A percentile compares a stretch with the other conserved stretches of the same genome.
Evolutionary conservation across 2,797 vertebrate species (phyloP).

Genomic region (Peromyscus attwateri): DNA sequence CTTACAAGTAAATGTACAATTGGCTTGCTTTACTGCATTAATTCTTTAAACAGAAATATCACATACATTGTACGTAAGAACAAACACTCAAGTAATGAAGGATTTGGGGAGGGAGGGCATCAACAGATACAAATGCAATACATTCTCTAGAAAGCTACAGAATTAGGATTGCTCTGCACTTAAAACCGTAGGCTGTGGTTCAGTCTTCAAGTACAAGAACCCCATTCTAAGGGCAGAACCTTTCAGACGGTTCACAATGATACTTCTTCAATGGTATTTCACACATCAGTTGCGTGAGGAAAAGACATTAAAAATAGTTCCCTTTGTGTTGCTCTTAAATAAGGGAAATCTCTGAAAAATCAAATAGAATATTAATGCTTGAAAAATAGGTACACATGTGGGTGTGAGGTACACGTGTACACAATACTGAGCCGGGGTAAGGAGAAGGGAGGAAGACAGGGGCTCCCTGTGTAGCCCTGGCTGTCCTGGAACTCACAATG

Average conservation of each 20-base stretch:
- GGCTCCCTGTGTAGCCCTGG: background rate
- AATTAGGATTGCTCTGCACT: background rate
- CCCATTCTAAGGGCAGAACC: conserved; percentile 5
- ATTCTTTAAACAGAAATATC: conserved; percentile 19
- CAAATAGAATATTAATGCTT: conserved; percentile 16
- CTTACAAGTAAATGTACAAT: background rate
- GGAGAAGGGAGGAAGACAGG: too few relatives aligned
- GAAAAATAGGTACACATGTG: background rate
- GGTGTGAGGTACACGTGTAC: background rate
- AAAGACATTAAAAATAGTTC: conserved; percentile 36
- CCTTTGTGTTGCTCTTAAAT: conserved; percentile 1
- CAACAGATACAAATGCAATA: background rate
- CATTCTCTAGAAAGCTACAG: background rate
- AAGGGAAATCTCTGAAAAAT: conserved; percentile 16
- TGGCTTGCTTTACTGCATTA: background rate
- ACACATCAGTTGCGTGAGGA: background rate
- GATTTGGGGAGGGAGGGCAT: background rate
- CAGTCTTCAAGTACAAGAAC: conserved; percentile 8
- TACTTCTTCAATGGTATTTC: background rate
- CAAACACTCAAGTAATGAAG: background rate
- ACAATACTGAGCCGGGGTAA: background rate
- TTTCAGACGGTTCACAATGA: conserved; percentile 35
- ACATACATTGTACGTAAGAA: background rate
- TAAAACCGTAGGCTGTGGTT: background rate
- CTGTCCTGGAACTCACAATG: background rate